Percentiles rank a stretch among this genome's conserved stretches.
Conservation (phyloP, 2,888 invertebrate species). For the Scaeva pyrastri region DNA sequence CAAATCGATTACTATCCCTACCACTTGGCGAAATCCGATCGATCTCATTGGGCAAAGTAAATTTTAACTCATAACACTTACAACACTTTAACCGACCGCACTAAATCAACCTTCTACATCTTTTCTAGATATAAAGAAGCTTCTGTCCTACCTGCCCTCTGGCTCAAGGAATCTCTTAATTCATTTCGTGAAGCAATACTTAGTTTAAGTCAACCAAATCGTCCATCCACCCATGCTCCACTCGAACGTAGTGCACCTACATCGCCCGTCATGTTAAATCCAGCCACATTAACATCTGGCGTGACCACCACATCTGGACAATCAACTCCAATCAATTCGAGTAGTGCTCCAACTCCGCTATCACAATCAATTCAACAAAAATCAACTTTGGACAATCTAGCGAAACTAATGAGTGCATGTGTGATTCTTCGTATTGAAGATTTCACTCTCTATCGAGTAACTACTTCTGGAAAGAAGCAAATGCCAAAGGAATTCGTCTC, state of each 20-base stretch:
- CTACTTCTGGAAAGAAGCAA: constrained; percentile 90
- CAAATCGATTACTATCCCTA: constrained; percentile 98
- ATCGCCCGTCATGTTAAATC: constrained; percentile 81
- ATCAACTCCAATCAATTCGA: constrained; percentile 77
- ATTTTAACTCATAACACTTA: background rate
- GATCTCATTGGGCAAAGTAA: constrained; percentile 94
- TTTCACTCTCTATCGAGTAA: constrained; percentile 94
- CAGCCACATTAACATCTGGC: constrained; percentile 76
- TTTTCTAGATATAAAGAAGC: constrained; percentile 88
- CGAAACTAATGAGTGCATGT: constrained; percentile 96
- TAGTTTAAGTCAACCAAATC: constrained; percentile 89
- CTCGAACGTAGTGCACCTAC: constrained; percentile 82
- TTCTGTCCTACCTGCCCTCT: constrained; percentile 91
- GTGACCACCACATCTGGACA: constrained; percentile 71
- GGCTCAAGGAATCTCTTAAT: constrained; percentile 93
- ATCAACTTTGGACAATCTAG: constrained; percentile 89
- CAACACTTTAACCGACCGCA: background rate
- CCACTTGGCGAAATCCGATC: constrained; percentile 94
- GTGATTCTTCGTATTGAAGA: constrained; percentile 95
- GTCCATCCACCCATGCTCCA: constrained; percentile 83
- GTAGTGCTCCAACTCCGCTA: constrained; percentile 78
- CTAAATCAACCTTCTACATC: background rate
- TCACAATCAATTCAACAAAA: constrained; percentile 87
- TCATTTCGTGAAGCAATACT: constrained; percentile 91
- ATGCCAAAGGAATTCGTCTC: constrained; percentile 92